Evolutionary conservation across 2,113 vertebrate genomes (phyloP).

Genomic region (Corythoichthys haematopterus): DNA sequence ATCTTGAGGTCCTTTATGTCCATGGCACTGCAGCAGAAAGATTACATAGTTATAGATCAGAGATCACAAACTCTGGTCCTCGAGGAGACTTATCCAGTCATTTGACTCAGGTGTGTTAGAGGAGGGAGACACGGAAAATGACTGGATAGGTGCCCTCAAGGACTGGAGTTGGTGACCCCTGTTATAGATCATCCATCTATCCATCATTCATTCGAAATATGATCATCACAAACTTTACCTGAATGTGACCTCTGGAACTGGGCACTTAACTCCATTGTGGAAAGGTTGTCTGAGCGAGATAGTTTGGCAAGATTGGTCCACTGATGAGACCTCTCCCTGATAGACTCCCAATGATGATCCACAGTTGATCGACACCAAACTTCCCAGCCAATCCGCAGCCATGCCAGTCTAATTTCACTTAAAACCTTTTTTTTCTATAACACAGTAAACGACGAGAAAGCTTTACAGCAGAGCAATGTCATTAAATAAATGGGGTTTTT

Average conservation of each 20-base stretch:
- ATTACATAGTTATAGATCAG: background rate
- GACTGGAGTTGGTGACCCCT: too few species aligned
- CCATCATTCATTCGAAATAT: too few species aligned
- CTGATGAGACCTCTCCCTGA: conserved; percentile 90
- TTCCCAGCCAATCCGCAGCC: conserved; percentile 93
- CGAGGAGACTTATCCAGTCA: too few species aligned
- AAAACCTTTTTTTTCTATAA: too few species aligned
- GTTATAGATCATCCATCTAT: too few species aligned
- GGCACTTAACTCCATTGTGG: conserved; percentile 93
- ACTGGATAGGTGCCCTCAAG: too few species aligned
- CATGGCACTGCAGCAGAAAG: conserved; percentile 77
- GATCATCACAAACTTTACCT: conserved; percentile 69
- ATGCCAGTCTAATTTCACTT: conserved; percentile 57
- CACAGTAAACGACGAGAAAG: background rate
- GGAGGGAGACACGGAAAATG: too few species aligned
- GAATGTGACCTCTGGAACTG: conserved; percentile 96
- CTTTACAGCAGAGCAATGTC: background rate
- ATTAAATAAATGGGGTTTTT: background rate
- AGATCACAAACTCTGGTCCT: background rate
- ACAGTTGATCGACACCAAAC: conserved; percentile 94
- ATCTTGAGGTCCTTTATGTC: conserved; percentile 97
- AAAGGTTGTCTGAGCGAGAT: conserved; percentile 92
- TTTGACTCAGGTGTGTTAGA: too few species aligned
- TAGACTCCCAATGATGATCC: conserved; percentile 91
- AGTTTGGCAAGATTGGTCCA: conserved; percentile 93